phyloP scores from a whole-genome alignment of 1,140 invertebrate species.

The Solenopsis fugax region DNA sequence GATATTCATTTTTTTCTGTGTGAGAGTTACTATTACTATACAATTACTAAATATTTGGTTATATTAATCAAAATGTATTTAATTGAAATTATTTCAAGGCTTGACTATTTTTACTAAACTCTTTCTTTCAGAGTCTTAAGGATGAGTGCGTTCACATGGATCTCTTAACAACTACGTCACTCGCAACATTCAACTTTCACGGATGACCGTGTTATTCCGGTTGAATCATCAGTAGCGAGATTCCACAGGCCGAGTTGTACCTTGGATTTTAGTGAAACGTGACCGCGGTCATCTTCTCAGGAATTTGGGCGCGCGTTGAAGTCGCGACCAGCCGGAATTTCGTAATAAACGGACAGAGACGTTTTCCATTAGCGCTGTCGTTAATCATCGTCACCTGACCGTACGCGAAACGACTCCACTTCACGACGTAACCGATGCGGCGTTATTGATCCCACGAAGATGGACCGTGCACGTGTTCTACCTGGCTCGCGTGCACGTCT shows the following conservation, averaged over 20 bases:
- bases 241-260: not conserved
- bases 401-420: constrained; percentile 58
- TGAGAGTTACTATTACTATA: no score
- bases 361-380: constrained; percentile 64
- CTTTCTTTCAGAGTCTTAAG: no score
- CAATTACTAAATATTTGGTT: no score
- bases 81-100: no score
- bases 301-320: constrained; percentile 36
- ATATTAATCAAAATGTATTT: no score
- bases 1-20: no score
- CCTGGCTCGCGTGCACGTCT: constrained; percentile 68
- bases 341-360: constrained; percentile 63
- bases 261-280: constrained; percentile 7
- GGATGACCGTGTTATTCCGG: constrained; percentile 11
- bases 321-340: not conserved
- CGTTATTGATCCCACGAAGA: constrained; percentile 57
- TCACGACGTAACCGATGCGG: constrained; percentile 57
- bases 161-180: not conserved
- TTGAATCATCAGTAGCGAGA: constrained; percentile 28
- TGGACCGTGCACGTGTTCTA: constrained; percentile 13
- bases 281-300: not conserved
- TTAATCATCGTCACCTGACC: constrained; percentile 71
- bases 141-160: not conserved
- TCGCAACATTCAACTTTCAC: constrained; percentile 14
- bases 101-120: no score